Conservation (phyloP, 2,113 vertebrate genomes). For the Centropristis striata region DNA sequence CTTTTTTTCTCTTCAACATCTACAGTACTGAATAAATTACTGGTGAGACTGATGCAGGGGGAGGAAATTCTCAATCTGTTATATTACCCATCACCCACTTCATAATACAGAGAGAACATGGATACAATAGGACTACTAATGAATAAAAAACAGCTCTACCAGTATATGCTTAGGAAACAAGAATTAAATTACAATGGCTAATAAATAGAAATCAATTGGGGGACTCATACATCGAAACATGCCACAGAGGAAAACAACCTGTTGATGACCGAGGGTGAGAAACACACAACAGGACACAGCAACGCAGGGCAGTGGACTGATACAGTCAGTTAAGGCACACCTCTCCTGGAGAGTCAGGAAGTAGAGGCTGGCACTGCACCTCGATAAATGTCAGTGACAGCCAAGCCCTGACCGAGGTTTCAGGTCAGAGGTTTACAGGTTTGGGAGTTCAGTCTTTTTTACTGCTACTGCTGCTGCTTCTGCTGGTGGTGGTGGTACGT, state of each 20-base stretch:
- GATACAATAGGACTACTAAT: not conserved
- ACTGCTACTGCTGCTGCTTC: constrained; percentile 56
- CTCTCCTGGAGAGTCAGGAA: constrained; percentile 87
- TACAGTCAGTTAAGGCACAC: constrained; percentile 88
- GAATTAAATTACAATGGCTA: constrained; percentile 51
- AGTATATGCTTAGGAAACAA: not conserved
- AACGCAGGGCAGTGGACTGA: constrained; percentile 87
- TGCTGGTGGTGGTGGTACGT: constrained; percentile 14
- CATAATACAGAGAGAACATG: constrained; percentile 3
- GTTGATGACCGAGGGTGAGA: constrained; percentile 1
- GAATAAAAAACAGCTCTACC: not conserved
- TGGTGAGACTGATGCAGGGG: not conserved
- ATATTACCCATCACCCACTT: not conserved
- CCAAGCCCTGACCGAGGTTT: not conserved
- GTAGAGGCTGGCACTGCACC: constrained; percentile 10
- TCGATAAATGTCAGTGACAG: constrained; percentile 26
- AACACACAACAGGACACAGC: constrained; percentile 14
- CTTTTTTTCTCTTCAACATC: constrained; percentile 6
- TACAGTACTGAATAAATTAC: constrained; percentile 42
- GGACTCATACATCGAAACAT: constrained; percentile 17
- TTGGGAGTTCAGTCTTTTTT: constrained; percentile 60
- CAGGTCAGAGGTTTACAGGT: constrained; percentile 9
- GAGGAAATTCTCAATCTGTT: not conserved
- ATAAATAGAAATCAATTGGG: constrained; percentile 54
- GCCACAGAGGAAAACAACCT: not conserved